Base-by-base conservation (phyloP, 2,888 invertebrate genomes). In the Hypsopygia costalis region DNA sequence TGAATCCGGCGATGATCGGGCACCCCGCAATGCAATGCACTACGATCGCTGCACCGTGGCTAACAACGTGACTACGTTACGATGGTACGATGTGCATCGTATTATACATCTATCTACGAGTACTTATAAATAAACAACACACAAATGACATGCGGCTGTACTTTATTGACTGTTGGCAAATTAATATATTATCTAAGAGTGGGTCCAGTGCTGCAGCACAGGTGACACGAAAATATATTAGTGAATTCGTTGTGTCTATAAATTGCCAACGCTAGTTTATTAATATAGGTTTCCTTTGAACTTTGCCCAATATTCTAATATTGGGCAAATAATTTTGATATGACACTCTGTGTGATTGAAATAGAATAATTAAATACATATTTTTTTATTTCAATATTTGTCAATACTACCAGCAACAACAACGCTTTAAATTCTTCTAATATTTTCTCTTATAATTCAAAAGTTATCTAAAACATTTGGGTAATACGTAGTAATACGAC, bases 1-100 rank as follows among this genome's bases (percentile, higher is more conserved):
- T 57, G 53, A 55, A 58, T 55, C 58, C 51, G 50, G 50, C 55
- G 66, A 68, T 63, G 70, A 69, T 55, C 60, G 54, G 62, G 65
- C 53, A 51, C 51, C 52, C 53, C 46, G 35, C 46, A 31, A 51
- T 3, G 11, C 12, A 25, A 53, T 48, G 48, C 46, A 51, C 32
- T 41, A 40, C 33, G 38, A n/a, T 10, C 9, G 30, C 12, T 44
- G 11, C 32, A 40, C 29, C 43, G 40, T 40, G 47, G 39, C 34
- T 27, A 12, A 38, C 47, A 52, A 47, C 50, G 50, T 50, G 50
- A 50, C 42, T 28, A 22, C 29, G n/a, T 12, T 28, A 27, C n/a
- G n/a, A n/a, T n/a, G 27, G 27, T 36, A 20, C 29, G 29, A 38
- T 11, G 31, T 8, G 11, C 11, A 31, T n/a, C 5, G 28, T 32